These are phyloP conservation scores for Bolinopsis microptera DNA, from an alignment of 37 sponge, comb jelly and placozoan genomes.

Conservation along the genomic window DNA sequence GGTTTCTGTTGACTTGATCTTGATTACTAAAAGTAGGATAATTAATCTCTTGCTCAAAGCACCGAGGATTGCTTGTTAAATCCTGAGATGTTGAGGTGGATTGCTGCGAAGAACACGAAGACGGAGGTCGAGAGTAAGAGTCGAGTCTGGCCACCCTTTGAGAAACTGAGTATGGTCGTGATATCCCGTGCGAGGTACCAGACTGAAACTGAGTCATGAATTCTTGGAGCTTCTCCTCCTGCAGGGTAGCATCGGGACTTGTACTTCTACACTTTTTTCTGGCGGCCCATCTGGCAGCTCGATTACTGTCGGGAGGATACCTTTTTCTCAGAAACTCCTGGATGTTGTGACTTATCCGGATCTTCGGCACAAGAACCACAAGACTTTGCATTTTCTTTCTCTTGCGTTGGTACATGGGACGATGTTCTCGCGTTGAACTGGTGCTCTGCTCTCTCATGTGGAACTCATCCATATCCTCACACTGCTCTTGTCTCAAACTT, in stretches of 20 bases:
- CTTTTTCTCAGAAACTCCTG: neutral
- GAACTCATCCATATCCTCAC: conserved; percentile 27
- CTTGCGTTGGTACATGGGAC: conserved; percentile 38
- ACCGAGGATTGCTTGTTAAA: no score
- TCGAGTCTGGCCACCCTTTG: neutral
- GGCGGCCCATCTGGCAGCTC: neutral
- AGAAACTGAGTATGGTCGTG: conserved; percentile 1
- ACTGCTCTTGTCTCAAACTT: neutral
- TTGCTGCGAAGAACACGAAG: neutral
- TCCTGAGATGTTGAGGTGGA: neutral
- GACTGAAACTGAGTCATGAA: neutral
- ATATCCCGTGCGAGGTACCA: neutral
- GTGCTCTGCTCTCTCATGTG: neutral
- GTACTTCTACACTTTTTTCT: neutral
- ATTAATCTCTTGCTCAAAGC: neutral
- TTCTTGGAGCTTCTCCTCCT: neutral
- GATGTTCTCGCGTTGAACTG: neutral
- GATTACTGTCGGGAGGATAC: neutral
- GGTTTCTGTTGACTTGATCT: neutral
- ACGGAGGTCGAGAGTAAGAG: neutral
- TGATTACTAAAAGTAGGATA: neutral
- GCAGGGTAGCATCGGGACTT: no score
- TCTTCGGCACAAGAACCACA: neutral
- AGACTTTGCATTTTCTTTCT: neutral
- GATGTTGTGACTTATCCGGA: neutral